Conservation (phyloP, 2,113 vertebrate species). For the Carlito syrichta region DNA sequence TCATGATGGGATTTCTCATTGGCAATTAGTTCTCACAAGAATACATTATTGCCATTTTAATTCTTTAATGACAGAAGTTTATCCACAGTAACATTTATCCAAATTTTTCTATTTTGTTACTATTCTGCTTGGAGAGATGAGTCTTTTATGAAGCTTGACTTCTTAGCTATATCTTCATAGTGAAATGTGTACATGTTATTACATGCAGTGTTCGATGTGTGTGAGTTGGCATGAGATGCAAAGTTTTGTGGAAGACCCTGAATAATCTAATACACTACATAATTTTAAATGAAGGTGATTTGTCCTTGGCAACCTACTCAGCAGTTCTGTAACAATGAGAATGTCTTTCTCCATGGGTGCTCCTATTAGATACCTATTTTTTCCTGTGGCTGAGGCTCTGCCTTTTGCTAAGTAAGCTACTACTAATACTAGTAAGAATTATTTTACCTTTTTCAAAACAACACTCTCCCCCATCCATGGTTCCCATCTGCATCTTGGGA, state of each 20-base stretch:
- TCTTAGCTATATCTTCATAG: neutral
- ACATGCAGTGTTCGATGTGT: neutral
- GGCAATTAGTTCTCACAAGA: neutral
- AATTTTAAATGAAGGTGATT: neutral
- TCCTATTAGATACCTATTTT: neutral
- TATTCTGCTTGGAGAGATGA: neutral
- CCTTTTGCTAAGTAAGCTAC: neutral
- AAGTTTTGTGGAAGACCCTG: neutral
- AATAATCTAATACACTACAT: neutral
- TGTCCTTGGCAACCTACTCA: neutral
- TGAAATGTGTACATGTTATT: neutral
- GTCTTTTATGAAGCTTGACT: neutral
- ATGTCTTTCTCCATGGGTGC: neutral
- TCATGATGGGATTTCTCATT: neutral
- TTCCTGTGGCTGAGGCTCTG: neutral
- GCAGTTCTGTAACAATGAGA: fast-evolving
- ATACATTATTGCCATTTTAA: neutral
- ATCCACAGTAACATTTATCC: neutral
- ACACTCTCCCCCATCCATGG: neutral
- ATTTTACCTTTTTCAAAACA: neutral
- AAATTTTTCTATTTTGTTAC: neutral
- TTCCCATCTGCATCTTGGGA: neutral
- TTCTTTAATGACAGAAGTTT: neutral
- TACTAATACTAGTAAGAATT: neutral
- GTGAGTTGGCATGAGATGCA: neutral